Base-by-base conservation (phyloP, 2,113 vertebrate genomes). In the Burhinus oedicnemus region DNA sequence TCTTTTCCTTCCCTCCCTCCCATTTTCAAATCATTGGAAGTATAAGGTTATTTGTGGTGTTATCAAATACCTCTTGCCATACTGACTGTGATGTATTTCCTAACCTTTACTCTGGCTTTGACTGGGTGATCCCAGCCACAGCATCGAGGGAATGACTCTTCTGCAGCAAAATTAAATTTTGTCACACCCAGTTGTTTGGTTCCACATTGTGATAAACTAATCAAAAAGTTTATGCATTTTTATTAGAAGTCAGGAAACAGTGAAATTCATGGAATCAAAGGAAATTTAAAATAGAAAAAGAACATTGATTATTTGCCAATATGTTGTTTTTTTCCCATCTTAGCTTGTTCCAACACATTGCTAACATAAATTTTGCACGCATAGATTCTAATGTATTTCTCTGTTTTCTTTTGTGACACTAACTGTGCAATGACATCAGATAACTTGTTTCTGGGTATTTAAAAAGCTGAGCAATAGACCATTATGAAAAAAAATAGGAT, bases 141-240 rank as follows among this genome's bases (percentile, higher is more conserved):
- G 78, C 14, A 49, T 96, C 72, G 90, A 95, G 69, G 85, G 69
- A 97, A 97, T 80, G 51, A 34, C 29, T 97, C 57, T 83, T 96
- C 87, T 89, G 51, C n/a, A 83, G 61, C 65, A 97, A 96, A 96
- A 97, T 96, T 96, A 95, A 95, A 97, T 96, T 96, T 45, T 96
- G 47, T 95, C 86, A 94, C 87, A 95, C 19, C 10, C 36, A 51
- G 79, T 80, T 94, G 84, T 97, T 96, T 97, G 57, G 69, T 84
- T 97, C 84, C 70, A 94, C 76, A 74, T 90, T 82, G 76, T 90
- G 93, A 94, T 90, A 96, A 97, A 96, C 61, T 95, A 96, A 97
- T 95, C 36, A 97, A 91, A 97, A 92, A 66, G 8, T 78, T 78
- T 94, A 96, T 93, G 32, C 45, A 91, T 96, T 97, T 97, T 93